Conservation (phyloP, 2,113 vertebrate genomes). For the Macaca mulatta region DNA sequence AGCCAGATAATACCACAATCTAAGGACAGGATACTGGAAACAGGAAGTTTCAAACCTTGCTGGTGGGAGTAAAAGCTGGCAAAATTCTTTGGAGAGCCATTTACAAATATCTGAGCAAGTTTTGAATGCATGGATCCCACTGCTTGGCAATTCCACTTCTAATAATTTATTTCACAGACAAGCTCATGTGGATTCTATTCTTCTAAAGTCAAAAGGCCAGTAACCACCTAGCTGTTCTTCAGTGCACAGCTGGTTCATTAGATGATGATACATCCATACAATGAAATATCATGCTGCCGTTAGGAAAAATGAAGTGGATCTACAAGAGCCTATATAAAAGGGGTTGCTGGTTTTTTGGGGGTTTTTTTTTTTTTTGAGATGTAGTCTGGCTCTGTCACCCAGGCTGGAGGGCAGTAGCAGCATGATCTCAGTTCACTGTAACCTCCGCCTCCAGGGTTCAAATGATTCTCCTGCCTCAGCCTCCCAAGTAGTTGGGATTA, state of each 20-base stretch:
- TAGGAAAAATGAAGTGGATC: not conserved
- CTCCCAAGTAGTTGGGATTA: too few relatives aligned
- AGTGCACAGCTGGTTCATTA: not conserved
- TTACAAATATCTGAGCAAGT: not conserved
- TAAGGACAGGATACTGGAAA: not conserved
- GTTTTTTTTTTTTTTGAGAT: too few relatives aligned
- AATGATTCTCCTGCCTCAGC: too few relatives aligned
- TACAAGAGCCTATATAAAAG: fast-evolving
- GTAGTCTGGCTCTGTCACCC: too few relatives aligned
- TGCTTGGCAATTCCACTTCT: not conserved
- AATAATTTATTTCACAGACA: not conserved
- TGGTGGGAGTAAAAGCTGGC: not conserved
- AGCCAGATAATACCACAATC: not conserved
- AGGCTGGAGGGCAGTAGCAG: too few relatives aligned
- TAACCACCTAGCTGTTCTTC: not conserved
- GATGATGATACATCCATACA: not conserved
- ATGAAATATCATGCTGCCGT: fast-evolving
- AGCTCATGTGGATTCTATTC: not conserved
- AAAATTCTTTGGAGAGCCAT: not conserved
- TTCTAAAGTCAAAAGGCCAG: not conserved
- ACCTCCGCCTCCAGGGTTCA: too few relatives aligned
- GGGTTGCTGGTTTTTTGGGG: too few relatives aligned
- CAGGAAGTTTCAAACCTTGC: not conserved
- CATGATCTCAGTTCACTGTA: too few relatives aligned
- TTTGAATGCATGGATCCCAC: not conserved